Percentiles rank a stretch among this genome's conserved stretches.
Evolutionary conservation across 2,797 vertebrate genomes (phyloP).

Genomic region (Centropyge bicolor): DNA sequence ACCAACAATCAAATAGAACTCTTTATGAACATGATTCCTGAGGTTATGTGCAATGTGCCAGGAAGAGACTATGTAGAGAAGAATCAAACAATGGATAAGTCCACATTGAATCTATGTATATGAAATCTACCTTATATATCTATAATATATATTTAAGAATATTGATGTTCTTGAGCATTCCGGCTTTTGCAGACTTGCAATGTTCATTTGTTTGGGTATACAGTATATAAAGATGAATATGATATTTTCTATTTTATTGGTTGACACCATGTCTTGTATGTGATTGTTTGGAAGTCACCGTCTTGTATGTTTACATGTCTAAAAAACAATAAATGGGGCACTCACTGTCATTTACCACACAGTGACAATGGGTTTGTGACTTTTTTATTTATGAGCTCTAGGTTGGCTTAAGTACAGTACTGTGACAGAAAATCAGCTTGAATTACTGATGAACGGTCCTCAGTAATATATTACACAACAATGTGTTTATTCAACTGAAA

Average conservation of each 20-base stretch:
- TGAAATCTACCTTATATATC: slow-evolving; percentile 71
- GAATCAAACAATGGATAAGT: slow-evolving; percentile 55
- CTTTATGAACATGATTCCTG: slow-evolving; percentile 48
- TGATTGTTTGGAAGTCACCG: slow-evolving; percentile 85
- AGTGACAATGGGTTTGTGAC: slow-evolving; percentile 17
- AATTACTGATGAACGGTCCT: too few relatives aligned
- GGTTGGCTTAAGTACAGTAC: neutral
- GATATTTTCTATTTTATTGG: slow-evolving; percentile 81
- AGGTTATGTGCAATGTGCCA: slow-evolving; percentile 82
- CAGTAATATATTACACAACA: too few relatives aligned
- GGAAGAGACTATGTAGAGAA: slow-evolving; percentile 56
- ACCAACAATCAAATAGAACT: slow-evolving; percentile 42
- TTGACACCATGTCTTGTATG: slow-evolving; percentile 82
- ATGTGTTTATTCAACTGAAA: too few relatives aligned
- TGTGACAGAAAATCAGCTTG: too few relatives aligned
- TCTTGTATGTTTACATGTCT: slow-evolving; percentile 88
- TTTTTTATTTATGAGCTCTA: neutral
- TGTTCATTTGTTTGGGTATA: slow-evolving; percentile 79
- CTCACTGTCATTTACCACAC: slow-evolving; percentile 67
- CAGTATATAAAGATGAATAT: slow-evolving; percentile 66
- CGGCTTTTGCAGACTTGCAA: slow-evolving; percentile 80
- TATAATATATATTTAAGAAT: slow-evolving; percentile 82
- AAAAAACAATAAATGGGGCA: slow-evolving; percentile 81
- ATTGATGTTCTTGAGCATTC: slow-evolving; percentile 86
- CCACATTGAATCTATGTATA: slow-evolving; percentile 77